Evolutionary conservation across 2,113 vertebrate species (phyloP).

Genomic region (Salvelinus alpinus): DNA sequence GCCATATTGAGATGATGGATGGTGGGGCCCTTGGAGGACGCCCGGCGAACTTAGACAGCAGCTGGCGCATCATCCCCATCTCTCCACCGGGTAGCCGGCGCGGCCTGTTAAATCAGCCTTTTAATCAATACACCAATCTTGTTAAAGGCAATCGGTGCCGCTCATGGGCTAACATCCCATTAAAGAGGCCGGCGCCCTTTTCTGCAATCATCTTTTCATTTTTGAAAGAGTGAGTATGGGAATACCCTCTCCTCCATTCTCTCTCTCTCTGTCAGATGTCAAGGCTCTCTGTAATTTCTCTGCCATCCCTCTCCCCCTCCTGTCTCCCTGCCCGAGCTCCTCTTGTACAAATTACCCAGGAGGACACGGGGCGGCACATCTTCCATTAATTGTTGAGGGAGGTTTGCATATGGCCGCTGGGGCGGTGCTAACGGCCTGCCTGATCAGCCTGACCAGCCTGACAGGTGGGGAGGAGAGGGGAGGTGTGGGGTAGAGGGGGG

Average conservation of each 20-base stretch:
- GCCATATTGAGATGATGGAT: conserved; percentile 99
- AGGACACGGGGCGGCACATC: conserved; percentile 66
- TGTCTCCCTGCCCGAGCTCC: conserved; percentile 42
- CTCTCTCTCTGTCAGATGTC: not conserved
- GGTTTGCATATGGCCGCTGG: conserved; percentile 74
- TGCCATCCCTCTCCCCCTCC: conserved; percentile 13
- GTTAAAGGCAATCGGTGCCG: conserved; percentile 81
- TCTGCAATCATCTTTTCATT: conserved; percentile 14
- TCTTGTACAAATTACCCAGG: conserved; percentile 69
- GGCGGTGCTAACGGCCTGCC: conserved; percentile 70
- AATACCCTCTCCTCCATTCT: not conserved
- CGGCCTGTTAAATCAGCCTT: conserved; percentile 92
- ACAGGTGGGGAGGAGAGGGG: not conserved
- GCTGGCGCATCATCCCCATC: conserved; percentile 92
- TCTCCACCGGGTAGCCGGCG: conserved; percentile 33
- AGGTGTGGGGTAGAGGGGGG: not conserved
- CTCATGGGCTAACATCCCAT: conserved; percentile 47
- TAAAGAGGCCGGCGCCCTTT: conserved; percentile 12
- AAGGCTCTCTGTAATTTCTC: conserved; percentile 1
- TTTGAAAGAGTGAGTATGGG: too few relatives aligned
- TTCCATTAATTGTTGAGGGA: conserved; percentile 76
- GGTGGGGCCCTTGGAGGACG: conserved; percentile 84
- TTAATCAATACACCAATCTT: conserved; percentile 99
- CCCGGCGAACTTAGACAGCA: conserved; percentile 89
- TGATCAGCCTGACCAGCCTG: conserved; percentile 52